Evolutionary conservation across 1,140 invertebrate species (phyloP).

Genomic region (Drosophila nebulosa): DNA sequence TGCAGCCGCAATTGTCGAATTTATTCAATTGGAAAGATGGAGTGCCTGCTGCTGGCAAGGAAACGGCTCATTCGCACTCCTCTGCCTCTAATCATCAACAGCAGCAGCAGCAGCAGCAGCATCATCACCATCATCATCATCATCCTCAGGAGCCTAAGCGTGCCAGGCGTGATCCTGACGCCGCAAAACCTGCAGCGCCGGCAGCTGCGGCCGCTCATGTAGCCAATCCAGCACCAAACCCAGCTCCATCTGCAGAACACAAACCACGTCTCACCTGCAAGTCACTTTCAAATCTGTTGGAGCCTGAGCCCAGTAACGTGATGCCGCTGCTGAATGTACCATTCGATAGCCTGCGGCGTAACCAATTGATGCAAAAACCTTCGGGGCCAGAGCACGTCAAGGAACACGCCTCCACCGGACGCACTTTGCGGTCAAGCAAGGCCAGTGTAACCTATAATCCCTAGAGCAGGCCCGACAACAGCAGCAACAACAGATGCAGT

Average conservation of each 20-base stretch:
- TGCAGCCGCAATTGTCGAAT: conserved; percentile 54
- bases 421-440: conserved; percentile 61
- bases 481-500: conserved; percentile 34
- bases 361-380: conserved; percentile 19
- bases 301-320: conserved; percentile 78
- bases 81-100: conserved; percentile 59
- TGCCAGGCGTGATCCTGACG: conserved; percentile 46
- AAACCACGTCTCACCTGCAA: conserved; percentile 84
- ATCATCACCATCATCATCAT: conserved; percentile 56
- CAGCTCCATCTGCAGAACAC: conserved; percentile 65
- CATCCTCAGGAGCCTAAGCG: conserved; percentile 61
- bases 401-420: conserved; percentile 38
- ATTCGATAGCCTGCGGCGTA: conserved; percentile 54
- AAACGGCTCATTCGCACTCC: conserved; percentile 16
- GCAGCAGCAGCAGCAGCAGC: conserved; percentile 57
- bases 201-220: conserved; percentile 6
- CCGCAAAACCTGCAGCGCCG: conserved; percentile 7
- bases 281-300: conserved; percentile 83
- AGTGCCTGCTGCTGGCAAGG: conserved; percentile 11
- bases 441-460: conserved; percentile 62
- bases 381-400: conserved; percentile 27
- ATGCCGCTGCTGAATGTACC: conserved; percentile 64
- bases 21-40: conserved; percentile 39
- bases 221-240: conserved; percentile 2
- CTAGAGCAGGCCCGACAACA: conserved; percentile 55